Evolutionary conservation across 2,888 invertebrate genomes (phyloP).

Genomic region (Watsonalla binaria): DNA sequence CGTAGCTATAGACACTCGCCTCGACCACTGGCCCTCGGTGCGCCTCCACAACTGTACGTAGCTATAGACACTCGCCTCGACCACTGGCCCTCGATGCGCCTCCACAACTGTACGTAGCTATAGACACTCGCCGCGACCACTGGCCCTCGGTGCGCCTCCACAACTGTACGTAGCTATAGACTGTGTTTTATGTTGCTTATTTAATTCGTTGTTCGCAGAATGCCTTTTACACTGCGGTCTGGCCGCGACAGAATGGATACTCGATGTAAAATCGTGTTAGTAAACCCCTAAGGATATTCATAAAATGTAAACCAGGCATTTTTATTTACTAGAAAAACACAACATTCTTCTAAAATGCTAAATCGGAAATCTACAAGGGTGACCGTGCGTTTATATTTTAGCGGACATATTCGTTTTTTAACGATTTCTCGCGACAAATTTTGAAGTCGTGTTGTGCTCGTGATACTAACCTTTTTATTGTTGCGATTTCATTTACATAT

Average conservation of each 20-base stretch:
- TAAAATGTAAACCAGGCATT: no score
- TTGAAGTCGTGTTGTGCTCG: no score
- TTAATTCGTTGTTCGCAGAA: conserved; percentile 25
- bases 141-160: neutral
- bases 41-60: neutral
- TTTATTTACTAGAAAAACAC: no score
- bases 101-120: conserved; percentile 26
- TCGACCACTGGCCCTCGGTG: neutral
- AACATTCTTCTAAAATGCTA: no score
- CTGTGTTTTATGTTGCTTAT: conserved; percentile 1
- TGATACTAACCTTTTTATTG: no score
- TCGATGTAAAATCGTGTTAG: conserved; percentile 16
- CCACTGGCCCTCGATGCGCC: conserved; percentile 5
- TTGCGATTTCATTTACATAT: no score
- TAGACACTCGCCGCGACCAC: neutral
- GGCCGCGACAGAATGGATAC: conserved; percentile 42
- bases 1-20: neutral
- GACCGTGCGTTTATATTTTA: no score
- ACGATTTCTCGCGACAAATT: no score
- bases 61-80: neutral
- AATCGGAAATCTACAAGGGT: no score
- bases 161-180: conserved; percentile 2
- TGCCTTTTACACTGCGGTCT: conserved; percentile 24
- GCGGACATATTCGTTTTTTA: no score
- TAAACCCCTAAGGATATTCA: neutral